Evolutionary conservation across 1,140 invertebrate species (phyloP).

Genomic region (Drosophila orosa): DNA sequence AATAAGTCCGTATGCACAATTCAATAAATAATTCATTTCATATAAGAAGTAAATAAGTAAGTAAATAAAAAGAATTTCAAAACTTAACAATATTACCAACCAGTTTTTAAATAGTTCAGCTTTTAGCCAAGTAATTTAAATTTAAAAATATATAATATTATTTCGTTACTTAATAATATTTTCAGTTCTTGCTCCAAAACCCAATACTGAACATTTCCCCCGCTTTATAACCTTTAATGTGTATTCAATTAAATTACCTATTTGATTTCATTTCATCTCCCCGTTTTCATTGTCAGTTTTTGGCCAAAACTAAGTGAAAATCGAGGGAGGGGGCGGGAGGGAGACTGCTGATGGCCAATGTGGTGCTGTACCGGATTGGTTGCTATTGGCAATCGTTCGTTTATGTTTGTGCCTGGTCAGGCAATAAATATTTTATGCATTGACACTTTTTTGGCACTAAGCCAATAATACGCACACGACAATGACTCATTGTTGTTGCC

Average conservation of each 20-base stretch:
- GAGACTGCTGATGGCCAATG: neutral
- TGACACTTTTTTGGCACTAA: conserved; percentile 66
- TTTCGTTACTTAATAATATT: too few species aligned
- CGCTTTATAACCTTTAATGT: neutral
- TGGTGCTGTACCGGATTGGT: neutral
- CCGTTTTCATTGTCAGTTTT: conserved; percentile 26
- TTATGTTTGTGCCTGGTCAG: conserved; percentile 33
- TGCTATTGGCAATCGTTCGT: conserved; percentile 22
- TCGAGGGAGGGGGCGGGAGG: neutral
- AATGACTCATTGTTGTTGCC: conserved; percentile 56
- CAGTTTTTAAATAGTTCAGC: neutral
- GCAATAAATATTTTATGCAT: conserved; percentile 66
- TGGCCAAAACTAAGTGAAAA: conserved; percentile 35
- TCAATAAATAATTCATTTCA: too few species aligned
- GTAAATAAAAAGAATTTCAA: neutral
- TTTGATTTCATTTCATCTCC: conserved; percentile 21
- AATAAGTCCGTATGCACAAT: too few species aligned
- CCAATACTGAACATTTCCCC: neutral
- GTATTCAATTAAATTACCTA: conserved; percentile 10
- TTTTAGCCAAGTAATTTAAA: neutral
- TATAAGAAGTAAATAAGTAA: neutral
- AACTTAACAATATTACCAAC: neutral
- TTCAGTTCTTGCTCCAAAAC: too few species aligned
- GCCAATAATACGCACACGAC: conserved; percentile 61
- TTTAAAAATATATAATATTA: too few species aligned